Evolutionary conservation across 2,888 invertebrate genomes (phyloP), one percentile per base, ranked within the genome.

Genomic region (Agriopis leucophaearia): DNA sequence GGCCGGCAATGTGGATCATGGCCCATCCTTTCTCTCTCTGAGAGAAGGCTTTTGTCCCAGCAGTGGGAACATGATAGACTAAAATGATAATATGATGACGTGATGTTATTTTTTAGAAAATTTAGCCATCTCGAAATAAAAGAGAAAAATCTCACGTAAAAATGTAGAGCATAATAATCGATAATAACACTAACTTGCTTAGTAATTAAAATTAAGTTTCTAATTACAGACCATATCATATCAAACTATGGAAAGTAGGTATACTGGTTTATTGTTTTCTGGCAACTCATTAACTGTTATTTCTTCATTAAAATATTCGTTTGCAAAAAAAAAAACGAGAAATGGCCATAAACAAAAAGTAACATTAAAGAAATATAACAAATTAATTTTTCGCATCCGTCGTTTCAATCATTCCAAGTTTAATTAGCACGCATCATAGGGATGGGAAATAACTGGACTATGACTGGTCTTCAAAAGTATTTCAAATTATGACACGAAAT

Each of bases 391-490:
- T 74, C 72, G 70, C 83, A 83, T 86, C 85, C 84, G 85, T 76
- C 79, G 80, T 81, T 83, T 81, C 81, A 80, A 79, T 81, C 81
- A 81, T 83, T 79, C 83, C 84, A 75, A 78, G 78, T 82, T 80
- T 83, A 85, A 86, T 85, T 85, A 81, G 85, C 82, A 81, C 78
- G 77, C 77, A 75, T 70, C 71, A 70, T 72, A 74, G 75, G 60
- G 74, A 71, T 60, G 74, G 54, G 73, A 72, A 62, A 27, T 6
- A n/a, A 13, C 6, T 3, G 35, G 13, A 8, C 50, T 5, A 48
- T 5, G 0, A 12, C 10, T 48, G 16, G 47, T 18, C 6, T 47
- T 10, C 1, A 10, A 47, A 47, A 47, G 27, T 27, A 3, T 27
- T 27, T 27, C 3, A 27, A 27, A 27, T 27, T 27, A 27, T 5